A percentile compares a stretch with the other conserved stretches of the same genome.
phyloP scores from a whole-genome alignment of 1,140 invertebrate genomes.

The Oncopodura yosiiana region DNA sequence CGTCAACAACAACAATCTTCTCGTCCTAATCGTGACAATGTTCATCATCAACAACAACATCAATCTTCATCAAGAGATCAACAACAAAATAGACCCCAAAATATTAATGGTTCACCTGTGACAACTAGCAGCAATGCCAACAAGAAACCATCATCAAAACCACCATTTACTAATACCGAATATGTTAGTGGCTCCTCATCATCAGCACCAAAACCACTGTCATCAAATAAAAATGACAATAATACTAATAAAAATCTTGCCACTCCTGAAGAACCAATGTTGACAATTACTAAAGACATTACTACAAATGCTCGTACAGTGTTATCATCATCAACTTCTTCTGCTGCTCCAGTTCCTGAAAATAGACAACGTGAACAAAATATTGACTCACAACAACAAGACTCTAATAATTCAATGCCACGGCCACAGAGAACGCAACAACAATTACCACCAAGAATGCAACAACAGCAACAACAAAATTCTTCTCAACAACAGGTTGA shows the following conservation, averaged over 20 bases:
- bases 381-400: neutral
- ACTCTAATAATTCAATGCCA: neutral
- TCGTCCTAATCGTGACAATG: too few species aligned
- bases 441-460: conserved; percentile 40
- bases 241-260: neutral
- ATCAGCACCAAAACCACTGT: neutral
- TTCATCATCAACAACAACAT: conserved; percentile 4
- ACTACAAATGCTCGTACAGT: neutral
- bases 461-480: conserved; percentile 41
- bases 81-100: neutral
- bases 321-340: neutral
- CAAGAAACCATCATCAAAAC: neutral
- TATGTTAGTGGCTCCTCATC: conserved; percentile 27
- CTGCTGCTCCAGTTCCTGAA: neutral
- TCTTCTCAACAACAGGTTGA: conserved; percentile 37
- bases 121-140: neutral
- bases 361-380: neutral
- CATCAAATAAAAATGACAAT: too few species aligned
- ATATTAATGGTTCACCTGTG: neutral
- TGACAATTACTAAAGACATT: neutral
- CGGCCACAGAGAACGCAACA: conserved; percentile 22
- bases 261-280: neutral
- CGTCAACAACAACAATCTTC: too few species aligned
- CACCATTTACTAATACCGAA: conserved; percentile 34
- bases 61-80: too few species aligned